A percentile compares a stretch with the other conserved stretches of the same genome.
These are phyloP conservation scores for Drosophila basisetae DNA, from an alignment of 2,888 invertebrate species.

Conservation along the genomic window DNA sequence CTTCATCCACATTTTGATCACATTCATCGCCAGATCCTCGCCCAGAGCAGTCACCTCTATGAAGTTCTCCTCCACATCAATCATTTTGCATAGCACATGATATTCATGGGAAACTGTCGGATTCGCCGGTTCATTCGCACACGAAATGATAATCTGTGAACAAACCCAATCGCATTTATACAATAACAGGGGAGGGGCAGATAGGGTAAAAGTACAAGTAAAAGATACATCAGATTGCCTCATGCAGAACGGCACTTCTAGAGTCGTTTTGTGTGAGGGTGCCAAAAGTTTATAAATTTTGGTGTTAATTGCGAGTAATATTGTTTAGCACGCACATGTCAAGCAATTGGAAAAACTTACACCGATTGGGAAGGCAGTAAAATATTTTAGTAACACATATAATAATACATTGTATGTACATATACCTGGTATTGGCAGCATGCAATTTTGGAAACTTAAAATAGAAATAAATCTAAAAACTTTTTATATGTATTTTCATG, in stretches of 20 bases:
- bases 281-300: conserved; percentile 30
- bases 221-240: conserved; percentile 54
- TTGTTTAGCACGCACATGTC: conserved; percentile 81
- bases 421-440: conserved; percentile 42
- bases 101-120: conserved; percentile 95
- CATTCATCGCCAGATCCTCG: conserved; percentile 96
- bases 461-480: conserved; percentile 3
- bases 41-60: conserved; percentile 95
- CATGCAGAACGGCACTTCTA: conserved; percentile 68
- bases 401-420: conserved; percentile 16
- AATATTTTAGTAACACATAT: not conserved
- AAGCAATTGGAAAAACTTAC: conserved; percentile 83
- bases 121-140: conserved; percentile 94
- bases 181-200: conserved; percentile 20
- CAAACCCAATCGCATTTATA: conserved; percentile 33
- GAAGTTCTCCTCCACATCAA: conserved; percentile 95
- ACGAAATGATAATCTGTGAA: conserved; percentile 93
- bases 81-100: conserved; percentile 93
- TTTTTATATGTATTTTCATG: conserved; percentile 33
- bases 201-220: conserved; percentile 36
- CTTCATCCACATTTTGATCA: conserved; percentile 96
- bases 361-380: conserved; percentile 24
- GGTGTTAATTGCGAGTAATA: conserved; percentile 56
- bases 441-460: conserved; percentile 38
- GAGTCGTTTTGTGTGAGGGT: conserved; percentile 61